Evolutionary conservation across 2,113 vertebrate species (phyloP).

Genomic region (Cololabis saira): DNA sequence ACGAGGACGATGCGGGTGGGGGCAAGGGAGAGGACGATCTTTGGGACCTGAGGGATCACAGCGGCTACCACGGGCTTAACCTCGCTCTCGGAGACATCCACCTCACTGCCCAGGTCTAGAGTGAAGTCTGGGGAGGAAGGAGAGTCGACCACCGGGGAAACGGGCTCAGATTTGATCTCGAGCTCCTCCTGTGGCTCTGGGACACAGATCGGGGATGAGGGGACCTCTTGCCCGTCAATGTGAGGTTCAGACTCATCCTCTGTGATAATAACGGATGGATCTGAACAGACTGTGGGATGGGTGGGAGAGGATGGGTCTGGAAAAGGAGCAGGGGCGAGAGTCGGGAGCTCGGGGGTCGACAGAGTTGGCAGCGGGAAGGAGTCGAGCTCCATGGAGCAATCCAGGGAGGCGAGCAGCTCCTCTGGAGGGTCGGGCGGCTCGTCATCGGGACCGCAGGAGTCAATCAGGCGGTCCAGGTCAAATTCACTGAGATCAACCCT

Average conservation of each 20-base stretch:
- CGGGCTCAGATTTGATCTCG: slow-evolving; percentile 74
- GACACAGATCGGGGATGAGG: slow-evolving; percentile 35
- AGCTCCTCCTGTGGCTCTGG: slow-evolving; percentile 76
- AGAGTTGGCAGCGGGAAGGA: slow-evolving; percentile 49
- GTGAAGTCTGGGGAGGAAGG: slow-evolving; percentile 71
- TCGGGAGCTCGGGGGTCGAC: slow-evolving; percentile 17
- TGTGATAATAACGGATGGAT: background rate
- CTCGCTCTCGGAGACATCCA: slow-evolving; percentile 73
- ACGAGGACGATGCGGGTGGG: slow-evolving; percentile 74
- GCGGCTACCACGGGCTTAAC: slow-evolving; percentile 48
- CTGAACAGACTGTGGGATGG: background rate
- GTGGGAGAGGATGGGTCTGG: background rate
- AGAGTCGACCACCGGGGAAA: slow-evolving; percentile 27
- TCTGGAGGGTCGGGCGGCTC: slow-evolving; percentile 84
- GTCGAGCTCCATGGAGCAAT: slow-evolving; percentile 72
- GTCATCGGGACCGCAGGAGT: slow-evolving; percentile 85
- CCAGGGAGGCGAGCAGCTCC: slow-evolving; percentile 81
- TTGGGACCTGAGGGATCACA: slow-evolving; percentile 60
- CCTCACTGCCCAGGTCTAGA: slow-evolving; percentile 81
- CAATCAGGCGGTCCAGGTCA: slow-evolving; percentile 89
- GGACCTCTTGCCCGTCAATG: slow-evolving; percentile 33
- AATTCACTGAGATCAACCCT: slow-evolving; percentile 92
- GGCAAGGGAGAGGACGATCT: slow-evolving; percentile 72
- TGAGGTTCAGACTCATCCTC: slow-evolving; percentile 24
- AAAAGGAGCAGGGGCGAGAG: slow-evolving; percentile 20